Conservation (phyloP, 1,140 invertebrate species). For the Aphelinus atriplicis region DNA sequence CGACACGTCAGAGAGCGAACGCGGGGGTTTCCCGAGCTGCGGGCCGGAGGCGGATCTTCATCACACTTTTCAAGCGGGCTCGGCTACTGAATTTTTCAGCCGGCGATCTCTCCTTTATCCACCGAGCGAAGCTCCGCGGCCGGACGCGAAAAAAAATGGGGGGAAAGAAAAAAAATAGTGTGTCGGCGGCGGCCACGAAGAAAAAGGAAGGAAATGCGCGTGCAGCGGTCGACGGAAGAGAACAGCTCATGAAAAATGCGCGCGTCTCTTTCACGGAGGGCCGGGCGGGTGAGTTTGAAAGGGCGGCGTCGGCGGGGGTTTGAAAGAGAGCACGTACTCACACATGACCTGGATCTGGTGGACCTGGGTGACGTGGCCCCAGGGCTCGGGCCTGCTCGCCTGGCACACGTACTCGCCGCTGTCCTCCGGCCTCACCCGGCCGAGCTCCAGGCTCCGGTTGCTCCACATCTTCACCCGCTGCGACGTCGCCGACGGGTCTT, state of each 20-base stretch:
- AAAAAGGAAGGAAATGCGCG: background rate
- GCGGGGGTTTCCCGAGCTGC: too few relatives aligned
- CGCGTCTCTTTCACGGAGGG: background rate
- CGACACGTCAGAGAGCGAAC: too few relatives aligned
- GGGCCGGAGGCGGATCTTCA: too few relatives aligned
- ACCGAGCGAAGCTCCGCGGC: too few relatives aligned
- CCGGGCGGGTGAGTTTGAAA: too few relatives aligned
- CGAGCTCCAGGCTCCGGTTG: constrained; percentile 78
- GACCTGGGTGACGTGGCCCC: constrained; percentile 72
- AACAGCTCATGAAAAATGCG: background rate
- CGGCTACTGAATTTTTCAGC: too few relatives aligned
- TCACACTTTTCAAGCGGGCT: too few relatives aligned
- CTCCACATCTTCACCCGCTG: constrained; percentile 70
- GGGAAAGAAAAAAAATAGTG: background rate
- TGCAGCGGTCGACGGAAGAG: too few relatives aligned
- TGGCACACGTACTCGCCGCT: constrained; percentile 81
- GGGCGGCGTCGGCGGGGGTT: background rate
- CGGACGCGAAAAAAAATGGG: too few relatives aligned
- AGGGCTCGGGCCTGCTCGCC: constrained; percentile 69
- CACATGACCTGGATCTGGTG: constrained; percentile 82
- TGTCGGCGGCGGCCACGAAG: background rate
- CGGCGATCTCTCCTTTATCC: too few relatives aligned
- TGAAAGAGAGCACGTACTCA: constrained; percentile 61
- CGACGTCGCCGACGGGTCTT: constrained; percentile 53
- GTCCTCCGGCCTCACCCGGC: constrained; percentile 70